Conservation (phyloP, 2,113 vertebrate genomes). For the Anolis sagrei region DNA sequence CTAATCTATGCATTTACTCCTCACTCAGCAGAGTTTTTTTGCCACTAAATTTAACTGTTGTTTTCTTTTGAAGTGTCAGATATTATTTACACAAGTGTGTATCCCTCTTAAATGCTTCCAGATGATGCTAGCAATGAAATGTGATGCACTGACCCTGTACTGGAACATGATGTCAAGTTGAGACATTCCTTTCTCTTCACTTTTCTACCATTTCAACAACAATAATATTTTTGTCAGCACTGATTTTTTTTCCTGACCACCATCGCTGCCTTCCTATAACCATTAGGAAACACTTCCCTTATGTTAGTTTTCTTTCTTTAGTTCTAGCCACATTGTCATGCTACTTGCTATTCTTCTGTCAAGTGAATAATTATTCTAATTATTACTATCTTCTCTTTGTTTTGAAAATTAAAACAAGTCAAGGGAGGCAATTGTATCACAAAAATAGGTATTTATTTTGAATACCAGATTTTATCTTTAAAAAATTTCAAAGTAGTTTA, state of each 20-base stretch:
- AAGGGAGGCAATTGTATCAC: not conserved
- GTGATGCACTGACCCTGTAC: not conserved
- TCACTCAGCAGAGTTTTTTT: not conserved
- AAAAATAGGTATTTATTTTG: not conserved
- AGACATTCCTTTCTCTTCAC: slow-evolving; percentile 5
- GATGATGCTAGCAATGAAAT: slow-evolving; percentile 12
- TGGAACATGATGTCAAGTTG: slow-evolving; percentile 6
- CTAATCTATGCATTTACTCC: slow-evolving; percentile 11
- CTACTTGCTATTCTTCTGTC: too few species aligned
- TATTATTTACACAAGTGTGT: slow-evolving; percentile 19
- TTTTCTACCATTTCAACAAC: not conserved
- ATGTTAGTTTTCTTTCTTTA: not conserved
- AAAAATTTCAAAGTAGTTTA: too few species aligned
- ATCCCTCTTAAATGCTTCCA: slow-evolving; percentile 19
- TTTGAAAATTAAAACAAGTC: not conserved
- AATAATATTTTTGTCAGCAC: not conserved
- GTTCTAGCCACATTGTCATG: not conserved
- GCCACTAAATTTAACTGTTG: slow-evolving; percentile 8
- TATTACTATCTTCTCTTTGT: not conserved
- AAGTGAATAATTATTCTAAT: not conserved
- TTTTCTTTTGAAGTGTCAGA: slow-evolving; percentile 29
- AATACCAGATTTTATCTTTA: too few species aligned
- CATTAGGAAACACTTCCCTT: not conserved
- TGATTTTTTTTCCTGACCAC: not conserved
- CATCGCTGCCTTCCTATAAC: not conserved